Evolutionary conservation across 2,888 invertebrate genomes (phyloP).

Genomic region (Eurois occulta): DNA sequence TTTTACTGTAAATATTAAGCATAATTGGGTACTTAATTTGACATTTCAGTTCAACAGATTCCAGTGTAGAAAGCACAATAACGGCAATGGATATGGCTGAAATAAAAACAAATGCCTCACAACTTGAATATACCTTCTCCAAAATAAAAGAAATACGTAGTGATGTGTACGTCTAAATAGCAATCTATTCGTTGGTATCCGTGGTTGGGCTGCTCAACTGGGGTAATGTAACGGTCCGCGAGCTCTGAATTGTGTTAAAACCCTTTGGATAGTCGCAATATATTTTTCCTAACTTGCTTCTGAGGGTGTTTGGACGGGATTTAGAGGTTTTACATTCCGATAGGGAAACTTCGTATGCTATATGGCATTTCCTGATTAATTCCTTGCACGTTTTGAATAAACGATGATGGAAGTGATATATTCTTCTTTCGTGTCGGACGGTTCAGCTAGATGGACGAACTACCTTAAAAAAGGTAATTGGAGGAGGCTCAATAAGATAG

Average conservation of each 20-base stretch:
- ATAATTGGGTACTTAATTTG: not conserved
- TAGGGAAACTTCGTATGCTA: conserved; percentile 29
- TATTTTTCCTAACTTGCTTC: conserved; percentile 62
- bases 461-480: not conserved
- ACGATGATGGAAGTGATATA: not conserved
- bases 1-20: not conserved
- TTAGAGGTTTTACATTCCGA: conserved; percentile 38
- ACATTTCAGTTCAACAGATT: not conserved
- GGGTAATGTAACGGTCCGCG: conserved; percentile 65
- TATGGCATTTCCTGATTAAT: conserved; percentile 27
- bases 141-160: conserved; percentile 29
- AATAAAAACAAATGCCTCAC: conserved; percentile 19
- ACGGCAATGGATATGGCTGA: not conserved
- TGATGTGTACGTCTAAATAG: conserved; percentile 55
- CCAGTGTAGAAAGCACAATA: not conserved
- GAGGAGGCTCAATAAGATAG: too few species aligned
- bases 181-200: conserved; percentile 49
- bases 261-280: conserved; percentile 66
- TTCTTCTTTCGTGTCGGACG: not conserved
- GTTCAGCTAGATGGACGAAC: not conserved
- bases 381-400: conserved; percentile 11
- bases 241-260: conserved; percentile 67
- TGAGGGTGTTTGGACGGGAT: conserved; percentile 60
- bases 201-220: conserved; percentile 56
- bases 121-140: conserved; percentile 34